phyloP scores from a whole-genome alignment of 2,797 vertebrate genomes.

The Neopelma chrysocephalum region DNA sequence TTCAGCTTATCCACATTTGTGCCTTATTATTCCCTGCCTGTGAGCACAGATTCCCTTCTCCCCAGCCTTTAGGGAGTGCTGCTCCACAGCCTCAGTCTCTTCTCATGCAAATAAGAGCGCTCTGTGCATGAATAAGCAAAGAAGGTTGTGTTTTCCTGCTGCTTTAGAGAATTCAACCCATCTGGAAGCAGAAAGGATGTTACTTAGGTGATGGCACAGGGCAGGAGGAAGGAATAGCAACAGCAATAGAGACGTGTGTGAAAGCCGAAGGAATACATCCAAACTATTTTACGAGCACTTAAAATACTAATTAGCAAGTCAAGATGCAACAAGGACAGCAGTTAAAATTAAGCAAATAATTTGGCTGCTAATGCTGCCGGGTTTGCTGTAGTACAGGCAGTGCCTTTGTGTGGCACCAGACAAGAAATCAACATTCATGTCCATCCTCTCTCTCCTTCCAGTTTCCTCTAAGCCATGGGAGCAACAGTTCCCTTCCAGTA shows the following conservation, averaged over 20 bases:
- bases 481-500: not conserved
- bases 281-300: not conserved
- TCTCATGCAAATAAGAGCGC: slow-evolving; percentile 40
- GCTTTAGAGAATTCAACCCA: not conserved
- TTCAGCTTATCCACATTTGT: not conserved
- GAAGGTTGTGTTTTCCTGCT: not conserved
- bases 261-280: not conserved
- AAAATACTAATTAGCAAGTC: slow-evolving; percentile 38
- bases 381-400: not conserved
- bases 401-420: not conserved
- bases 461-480: not conserved
- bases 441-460: not conserved
- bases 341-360: slow-evolving; percentile 21
- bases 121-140: slow-evolving; percentile 28
- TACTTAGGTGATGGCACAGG: slow-evolving; percentile 14
- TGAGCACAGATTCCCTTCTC: not conserved
- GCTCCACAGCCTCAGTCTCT: not conserved
- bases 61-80: not conserved
- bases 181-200: slow-evolving; percentile 3
- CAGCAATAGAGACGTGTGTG: accelerated
- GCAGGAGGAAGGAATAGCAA: not conserved
- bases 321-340: not conserved
- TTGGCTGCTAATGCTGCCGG: not conserved
- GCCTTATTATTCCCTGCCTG: not conserved
- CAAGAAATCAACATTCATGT: not conserved